Evolutionary conservation across 2,888 invertebrate species (phyloP), one percentile per base, ranked within the genome.

Genomic region (Lochmaea capreae): DNA sequence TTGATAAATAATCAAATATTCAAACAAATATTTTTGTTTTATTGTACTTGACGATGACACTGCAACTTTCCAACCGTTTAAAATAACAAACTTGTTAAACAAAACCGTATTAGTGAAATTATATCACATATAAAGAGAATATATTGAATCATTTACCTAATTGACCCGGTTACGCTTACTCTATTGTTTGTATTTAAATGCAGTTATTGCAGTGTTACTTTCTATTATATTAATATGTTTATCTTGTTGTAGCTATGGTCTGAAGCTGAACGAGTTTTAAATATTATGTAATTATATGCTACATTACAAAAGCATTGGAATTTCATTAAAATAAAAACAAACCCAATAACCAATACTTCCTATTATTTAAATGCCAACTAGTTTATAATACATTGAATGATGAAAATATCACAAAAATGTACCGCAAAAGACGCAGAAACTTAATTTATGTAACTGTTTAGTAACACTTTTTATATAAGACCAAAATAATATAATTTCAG

Each of bases 221-320:
- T 54, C 54, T 54, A 54, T 18, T 54, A 54, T 54, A 54, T 54
- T 54, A 54, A 54, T 54, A 54, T 54, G 54, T 54, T 54, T 54
- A 54, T 54, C 54, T 54, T 54, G 54, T 54, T 54, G 49, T n/a
- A 49, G n/a, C 8, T 54, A 16, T 18, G 18, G 16, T 54, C 9
- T 54, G 54, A 10, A 54, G 18, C 54, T 9, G 18, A 54, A 54
- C 16, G 54, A 18, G 54, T 54, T 54, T 16, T 54, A 54, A 54
- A 54, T 54, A 54, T 54, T 54, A 54, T 16, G 54, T 54, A 16
- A 54, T 16, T 18, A 18, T 54, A 54, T 18, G 18, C 18, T 16
- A 18, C 54, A 54, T 18, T 18, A 54, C 16, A 54, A 54, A 54
- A 3, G 18, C 54, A 54, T 18, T 54, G 18, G 10, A 3, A 54